Evolutionary conservation across 2,113 vertebrate genomes (phyloP).

Genomic region (Tetrao urogallus): DNA sequence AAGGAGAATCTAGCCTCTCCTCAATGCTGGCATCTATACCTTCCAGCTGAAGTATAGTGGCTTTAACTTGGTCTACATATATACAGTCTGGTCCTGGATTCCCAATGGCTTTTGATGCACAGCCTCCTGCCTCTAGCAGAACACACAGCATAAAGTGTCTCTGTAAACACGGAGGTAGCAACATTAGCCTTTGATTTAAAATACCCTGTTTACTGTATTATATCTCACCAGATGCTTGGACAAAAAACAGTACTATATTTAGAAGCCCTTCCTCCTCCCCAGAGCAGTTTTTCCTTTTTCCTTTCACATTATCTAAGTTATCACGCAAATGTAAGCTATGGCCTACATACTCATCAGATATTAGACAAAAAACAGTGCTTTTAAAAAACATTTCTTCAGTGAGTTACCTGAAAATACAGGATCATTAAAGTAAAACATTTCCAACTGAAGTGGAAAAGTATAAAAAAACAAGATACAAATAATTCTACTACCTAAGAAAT

Average conservation of each 20-base stretch:
- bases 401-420: not conserved
- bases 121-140: conserved; percentile 91
- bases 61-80: conserved; percentile 94
- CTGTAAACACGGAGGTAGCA: conserved; percentile 69
- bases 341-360: not conserved
- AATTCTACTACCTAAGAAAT: not conserved
- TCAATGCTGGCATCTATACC: conserved; percentile 82
- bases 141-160: conserved; percentile 92
- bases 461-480: not conserved
- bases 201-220: not conserved
- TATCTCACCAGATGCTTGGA: not conserved
- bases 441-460: not conserved
- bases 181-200: not conserved
- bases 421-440: not conserved
- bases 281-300: not conserved
- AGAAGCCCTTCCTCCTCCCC: not conserved
- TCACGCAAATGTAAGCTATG: not conserved
- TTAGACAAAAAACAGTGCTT: not conserved
- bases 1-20: conserved; percentile 80
- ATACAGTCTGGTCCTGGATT: conserved; percentile 92
- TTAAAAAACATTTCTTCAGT: not conserved
- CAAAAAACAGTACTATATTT: not conserved
- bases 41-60: conserved; percentile 90
- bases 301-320: not conserved
- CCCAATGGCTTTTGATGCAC: conserved; percentile 83